Evolutionary conservation across 2,888 invertebrate species (phyloP).

Genomic region (Pollenia angustigena): DNA sequence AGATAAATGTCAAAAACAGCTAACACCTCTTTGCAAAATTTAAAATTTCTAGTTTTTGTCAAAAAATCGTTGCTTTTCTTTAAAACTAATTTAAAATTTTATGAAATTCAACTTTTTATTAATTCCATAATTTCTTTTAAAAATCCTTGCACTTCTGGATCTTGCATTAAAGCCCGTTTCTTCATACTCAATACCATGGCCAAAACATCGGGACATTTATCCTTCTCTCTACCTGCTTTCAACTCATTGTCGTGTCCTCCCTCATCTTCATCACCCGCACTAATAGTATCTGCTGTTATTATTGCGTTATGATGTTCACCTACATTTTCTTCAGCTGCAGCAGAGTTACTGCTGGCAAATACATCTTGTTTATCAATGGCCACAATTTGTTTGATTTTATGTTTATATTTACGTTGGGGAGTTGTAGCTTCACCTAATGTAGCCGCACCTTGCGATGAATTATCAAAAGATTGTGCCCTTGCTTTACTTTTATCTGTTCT

Average conservation of each 20-base stretch:
- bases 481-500: constrained; percentile 76
- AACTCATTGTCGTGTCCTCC: constrained; percentile 72
- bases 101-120: constrained; percentile 75
- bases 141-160: constrained; percentile 81
- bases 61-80: too few relatives aligned
- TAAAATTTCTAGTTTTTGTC: too few relatives aligned
- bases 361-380: constrained; percentile 32
- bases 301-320: constrained; percentile 38
- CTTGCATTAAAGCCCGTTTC: constrained; percentile 80
- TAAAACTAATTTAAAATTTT: constrained; percentile 61
- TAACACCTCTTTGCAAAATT: too few relatives aligned
- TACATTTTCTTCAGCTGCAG: constrained; percentile 39
- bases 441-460: neutral
- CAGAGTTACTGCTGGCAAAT: constrained; percentile 35
- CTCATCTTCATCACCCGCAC: constrained; percentile 77
- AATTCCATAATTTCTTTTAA: constrained; percentile 79
- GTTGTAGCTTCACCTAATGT: neutral
- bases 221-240: constrained; percentile 78
- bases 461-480: neutral
- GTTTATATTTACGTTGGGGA: constrained; percentile 65
- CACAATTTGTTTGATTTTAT: constrained; percentile 55
- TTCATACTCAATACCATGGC: constrained; percentile 81
- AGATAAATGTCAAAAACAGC: too few relatives aligned
- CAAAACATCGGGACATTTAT: constrained; percentile 81
- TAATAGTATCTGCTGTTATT: constrained; percentile 58